Base-by-base conservation (phyloP, 2,888 invertebrate species). In the Aplocera efformata region DNA sequence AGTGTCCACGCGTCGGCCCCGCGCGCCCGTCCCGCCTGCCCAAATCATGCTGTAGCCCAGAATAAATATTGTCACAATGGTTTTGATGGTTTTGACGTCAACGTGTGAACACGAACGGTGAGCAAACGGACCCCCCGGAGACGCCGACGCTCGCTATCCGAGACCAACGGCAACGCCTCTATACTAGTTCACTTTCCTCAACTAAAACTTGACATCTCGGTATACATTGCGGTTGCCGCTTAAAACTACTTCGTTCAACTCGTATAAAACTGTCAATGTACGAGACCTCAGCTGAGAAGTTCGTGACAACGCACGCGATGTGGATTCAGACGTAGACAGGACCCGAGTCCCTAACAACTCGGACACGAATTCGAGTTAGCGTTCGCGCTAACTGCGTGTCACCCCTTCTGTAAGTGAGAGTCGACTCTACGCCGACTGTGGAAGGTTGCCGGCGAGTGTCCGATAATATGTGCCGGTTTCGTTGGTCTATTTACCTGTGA, bases 291-390 rank as follows among this genome's bases (percentile, higher is more conserved):
- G 9, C 23, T 25, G 28, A 27, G 20, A 31, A 28, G 10, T 1
- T 7, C 20, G 11, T 6, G 1, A 10, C 17, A 47, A 22, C 20
- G 1, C 20, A 26, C 11, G 25, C 39, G 10, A 29, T 25, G 28
- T 29, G 44, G 49, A 44, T 48, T 52, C 53, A 53, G 54, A 53
- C 49, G 59, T 57, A 58, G 49, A 61, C 56, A 52, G 48, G 55
- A 57, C 55, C 55, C 56, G 59, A 66, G 63, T 60, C 63, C 60
- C 67, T 73, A 72, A 72, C 71, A 63, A 68, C 70, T 69, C 60
- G 66, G 58, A 75, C 76, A 77, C 72, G 74, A 76, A 67, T 71
- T 70, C 61, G 57, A 74, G 70, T 70, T 67, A 72, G 62, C 60
- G 58, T 56, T 53, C 50, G 38, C 37, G 60, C 72, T 58, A 64